These are phyloP conservation scores for Plotosus lineatus DNA, from an alignment of 2,113 vertebrate genomes.

Conservation along the genomic window DNA sequence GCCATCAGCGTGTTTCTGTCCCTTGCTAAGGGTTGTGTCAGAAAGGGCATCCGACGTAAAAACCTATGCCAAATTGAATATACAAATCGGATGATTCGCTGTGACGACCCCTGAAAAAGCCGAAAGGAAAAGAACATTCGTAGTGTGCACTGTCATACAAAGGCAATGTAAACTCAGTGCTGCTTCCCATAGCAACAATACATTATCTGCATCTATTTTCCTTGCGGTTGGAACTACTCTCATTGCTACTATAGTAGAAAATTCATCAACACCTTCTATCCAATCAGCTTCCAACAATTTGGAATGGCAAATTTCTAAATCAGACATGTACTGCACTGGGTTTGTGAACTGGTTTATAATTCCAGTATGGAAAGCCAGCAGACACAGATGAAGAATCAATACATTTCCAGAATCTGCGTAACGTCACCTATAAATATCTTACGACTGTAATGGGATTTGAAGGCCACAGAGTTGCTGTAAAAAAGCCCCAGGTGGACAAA, in stretches of 20 bases:
- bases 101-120: too few species aligned
- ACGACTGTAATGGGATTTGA: constrained; percentile 50
- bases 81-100: too few species aligned
- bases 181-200: not conserved
- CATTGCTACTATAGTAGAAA: not conserved
- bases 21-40: too few species aligned
- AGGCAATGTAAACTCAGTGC: not conserved
- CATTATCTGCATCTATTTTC: not conserved
- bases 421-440: constrained; percentile 41
- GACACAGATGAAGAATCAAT: constrained; percentile 11
- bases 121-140: too few species aligned
- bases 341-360: not conserved
- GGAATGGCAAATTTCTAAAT: too few species aligned
- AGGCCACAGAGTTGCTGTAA: constrained; percentile 29
- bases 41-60: too few species aligned
- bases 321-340: not conserved
- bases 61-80: too few species aligned
- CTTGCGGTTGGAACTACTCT: not conserved
- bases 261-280: not conserved
- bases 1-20: too few species aligned
- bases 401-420: not conserved
- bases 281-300: not conserved
- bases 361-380: not conserved
- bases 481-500: constrained; percentile 38
- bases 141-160: too few species aligned